Percentiles rank a stretch among this genome's conserved stretches.
phyloP scores from a whole-genome alignment of 2,797 vertebrate genomes.

The Chaetodon trifasciatus region DNA sequence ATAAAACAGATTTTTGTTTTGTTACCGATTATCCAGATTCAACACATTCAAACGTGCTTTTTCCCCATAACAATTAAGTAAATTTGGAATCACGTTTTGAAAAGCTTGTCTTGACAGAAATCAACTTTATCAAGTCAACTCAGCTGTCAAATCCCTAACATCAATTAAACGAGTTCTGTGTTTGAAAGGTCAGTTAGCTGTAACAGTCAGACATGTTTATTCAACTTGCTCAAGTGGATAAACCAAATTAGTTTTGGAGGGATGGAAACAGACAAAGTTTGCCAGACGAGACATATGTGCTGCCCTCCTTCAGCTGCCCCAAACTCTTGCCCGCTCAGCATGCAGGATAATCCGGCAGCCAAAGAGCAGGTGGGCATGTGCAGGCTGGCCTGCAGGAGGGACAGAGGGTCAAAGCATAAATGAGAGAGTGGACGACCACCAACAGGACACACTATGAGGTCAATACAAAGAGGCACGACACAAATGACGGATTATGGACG shows the following conservation, averaged over 20 bases:
- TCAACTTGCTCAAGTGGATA: not conserved
- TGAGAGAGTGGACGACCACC: conserved; percentile 12
- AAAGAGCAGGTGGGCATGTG: conserved; percentile 27
- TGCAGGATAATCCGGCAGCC: conserved; percentile 37
- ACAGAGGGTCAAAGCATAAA: conserved; percentile 55
- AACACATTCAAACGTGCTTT: not conserved
- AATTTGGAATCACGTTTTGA: too few species aligned
- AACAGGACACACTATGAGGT: conserved; percentile 14
- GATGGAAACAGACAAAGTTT: conserved; percentile 16
- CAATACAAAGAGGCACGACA: not conserved
- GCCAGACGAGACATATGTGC: conserved; percentile 41
- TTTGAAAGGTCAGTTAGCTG: conserved; percentile 1
- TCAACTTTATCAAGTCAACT: not conserved
- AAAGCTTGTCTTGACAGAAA: too few species aligned
- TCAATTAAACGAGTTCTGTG: not conserved
- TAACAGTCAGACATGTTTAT: not conserved
- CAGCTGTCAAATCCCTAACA: not conserved
- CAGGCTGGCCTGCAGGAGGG: conserved; percentile 48
- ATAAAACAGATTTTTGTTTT: not conserved
- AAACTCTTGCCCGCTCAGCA: conserved; percentile 33
- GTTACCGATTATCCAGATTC: not conserved
- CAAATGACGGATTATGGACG: not conserved
- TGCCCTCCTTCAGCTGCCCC: conserved; percentile 18
- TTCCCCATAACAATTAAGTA: too few species aligned
- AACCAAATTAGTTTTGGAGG: not conserved